Evolutionary conservation across 1,140 invertebrate species (phyloP), one percentile per base, ranked within the genome.

Genomic region (Nixonia krombeini): DNA sequence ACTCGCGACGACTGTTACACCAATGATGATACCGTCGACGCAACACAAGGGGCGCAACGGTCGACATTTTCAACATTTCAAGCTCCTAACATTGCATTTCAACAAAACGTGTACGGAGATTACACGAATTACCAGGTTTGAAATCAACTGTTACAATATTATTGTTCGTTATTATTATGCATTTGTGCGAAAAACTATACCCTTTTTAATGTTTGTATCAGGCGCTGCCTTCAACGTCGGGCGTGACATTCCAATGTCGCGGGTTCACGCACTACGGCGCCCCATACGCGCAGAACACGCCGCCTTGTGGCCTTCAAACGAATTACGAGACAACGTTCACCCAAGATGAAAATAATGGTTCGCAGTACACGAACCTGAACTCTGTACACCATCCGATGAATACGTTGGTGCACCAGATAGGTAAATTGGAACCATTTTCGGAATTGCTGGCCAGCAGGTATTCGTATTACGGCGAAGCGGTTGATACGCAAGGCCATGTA

Each of bases 371-470:
- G 8, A 86, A 84, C 53, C 67, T 86, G n/a, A 85, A 80, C 28
- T 81, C 84, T n/a, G 78, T 85, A 4, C 68, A 71, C 13, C 83
- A 83, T 18, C 80, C 82, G 4, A 78, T 83, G 72, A 83, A 74
- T 7, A 65, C 78, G 0, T 79, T 83, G 9, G 79, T 80, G 3
- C 86, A 90, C 80, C 84, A 89, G 85, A 81, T 83, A 67, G 78
- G 81, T 79, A 91, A 91, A 82, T 85, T 92, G 57, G 90, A 92
- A 81, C 88, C 89, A 1, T 91, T 91, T 62, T 90, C 91, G 28
- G 91, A 92, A 57, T 79, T 91, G 16, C 80, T 90, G 4, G 87
- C 85, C 76, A 88, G 85, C 17, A 85, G 88, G 41, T 90, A 90
- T 68, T 80, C 85, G 9, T 88, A 89, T 51, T 85, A 83, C 44